Percentiles rank a stretch among this genome's conserved stretches.
Conservation (phyloP, 1,140 invertebrate species). For the Mercenaria mercenaria region DNA sequence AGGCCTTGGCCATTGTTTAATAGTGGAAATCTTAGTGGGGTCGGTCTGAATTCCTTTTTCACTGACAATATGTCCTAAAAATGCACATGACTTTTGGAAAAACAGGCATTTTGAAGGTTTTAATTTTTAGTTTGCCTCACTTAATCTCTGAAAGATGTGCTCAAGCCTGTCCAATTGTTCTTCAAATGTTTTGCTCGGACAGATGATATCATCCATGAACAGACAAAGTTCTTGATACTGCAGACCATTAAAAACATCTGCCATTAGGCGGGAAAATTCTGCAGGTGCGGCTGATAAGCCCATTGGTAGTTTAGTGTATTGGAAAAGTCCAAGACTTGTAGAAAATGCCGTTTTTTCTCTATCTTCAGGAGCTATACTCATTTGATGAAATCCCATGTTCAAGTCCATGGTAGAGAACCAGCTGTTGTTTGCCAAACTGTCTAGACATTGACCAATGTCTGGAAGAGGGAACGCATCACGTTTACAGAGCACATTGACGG, state of each 20-base stretch:
- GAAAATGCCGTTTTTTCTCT: not conserved
- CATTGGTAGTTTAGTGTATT: not conserved
- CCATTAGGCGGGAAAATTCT: not conserved
- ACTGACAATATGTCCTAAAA: too few species aligned
- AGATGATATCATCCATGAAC: constrained; percentile 57
- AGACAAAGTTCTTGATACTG: constrained; percentile 34
- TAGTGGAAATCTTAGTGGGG: too few species aligned
- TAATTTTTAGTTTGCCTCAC: not conserved
- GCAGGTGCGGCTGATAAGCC: not conserved
- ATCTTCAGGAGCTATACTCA: too few species aligned
- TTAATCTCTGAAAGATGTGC: too few species aligned
- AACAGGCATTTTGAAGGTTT: not conserved
- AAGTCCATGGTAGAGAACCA: too few species aligned
- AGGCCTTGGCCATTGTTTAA: too few species aligned
- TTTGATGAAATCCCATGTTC: too few species aligned
- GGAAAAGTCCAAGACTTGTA: not conserved
- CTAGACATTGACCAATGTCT: too few species aligned
- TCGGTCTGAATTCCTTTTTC: too few species aligned
- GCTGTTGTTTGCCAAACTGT: too few species aligned
- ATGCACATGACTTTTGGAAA: too few species aligned
- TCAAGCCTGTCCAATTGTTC: too few species aligned
- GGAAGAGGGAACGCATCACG: not conserved
- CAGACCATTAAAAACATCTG: constrained; percentile 12
- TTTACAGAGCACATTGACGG: not conserved
- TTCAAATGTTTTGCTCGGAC: constrained; percentile 6